Base-by-base conservation (phyloP, 2,113 vertebrate species). In the Brachionichthys hirsutus region DNA sequence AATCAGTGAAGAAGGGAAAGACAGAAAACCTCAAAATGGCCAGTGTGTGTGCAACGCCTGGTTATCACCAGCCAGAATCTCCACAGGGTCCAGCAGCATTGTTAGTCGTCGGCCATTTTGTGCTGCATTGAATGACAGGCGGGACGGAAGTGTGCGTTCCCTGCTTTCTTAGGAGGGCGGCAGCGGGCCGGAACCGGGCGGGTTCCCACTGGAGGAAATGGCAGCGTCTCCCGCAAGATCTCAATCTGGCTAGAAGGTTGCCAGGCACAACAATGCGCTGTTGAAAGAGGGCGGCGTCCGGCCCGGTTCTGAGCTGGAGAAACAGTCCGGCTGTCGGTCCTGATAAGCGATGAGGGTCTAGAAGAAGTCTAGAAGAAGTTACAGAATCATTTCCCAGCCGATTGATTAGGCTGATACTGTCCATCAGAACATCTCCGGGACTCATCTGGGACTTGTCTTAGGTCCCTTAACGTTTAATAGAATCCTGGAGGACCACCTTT, bases 201-300 rank as follows among this genome's bases (percentile, higher is more conserved):
- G 61, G 65, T 67, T n/a, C 79, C n/a, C 3, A 22, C 34, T 82
- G 3, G 7, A 83, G 92, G 92, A 93, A 93, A 91, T 90, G 79
- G 90, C 87, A 92, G 85, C 59, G 92, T 93, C 92, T 92, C 89
- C 89, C 66, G 76, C 78, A 86, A 85, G 90, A 93, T 92, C 85
- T 87, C 82, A 83, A 91, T 93, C 91, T 89, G 87, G 76, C 78
- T n/a, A n/a, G 60, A 82, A 89, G 90, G 83, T 76, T 24, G 80
- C 89, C 89, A 90, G 85, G 71, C 87, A 91, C 74, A 93, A 94
- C 93, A 94, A 94, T 92, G 86, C 78, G 56, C 90, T 90, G 92
- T 91, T 93, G 91, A 93, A 93, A 93, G 89, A 71, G 86, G 84
- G 79, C 73, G 69, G 13, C 18, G 65, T n/a, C 15, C 9, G 41